phyloP scores from a whole-genome alignment of 2,797 vertebrate genomes.

The Sebastes aleutianus region DNA sequence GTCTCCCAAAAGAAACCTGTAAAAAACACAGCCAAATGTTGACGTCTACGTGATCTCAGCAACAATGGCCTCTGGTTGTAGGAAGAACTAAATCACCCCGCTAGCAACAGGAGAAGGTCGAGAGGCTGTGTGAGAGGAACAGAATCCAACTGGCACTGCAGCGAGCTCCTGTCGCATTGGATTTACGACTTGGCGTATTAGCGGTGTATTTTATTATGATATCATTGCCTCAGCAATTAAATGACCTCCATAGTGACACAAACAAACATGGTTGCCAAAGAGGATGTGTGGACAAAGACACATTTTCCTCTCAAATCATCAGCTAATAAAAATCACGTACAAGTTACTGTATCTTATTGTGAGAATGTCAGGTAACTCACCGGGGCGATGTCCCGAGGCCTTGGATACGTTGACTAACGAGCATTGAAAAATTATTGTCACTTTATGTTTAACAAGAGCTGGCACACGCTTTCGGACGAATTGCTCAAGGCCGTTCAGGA shows the following conservation, averaged over 20 bases:
- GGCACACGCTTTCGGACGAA: neutral
- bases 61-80: constrained; percentile 18
- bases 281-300: constrained; percentile 57
- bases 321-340: constrained; percentile 33
- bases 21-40: neutral
- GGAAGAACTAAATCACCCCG: constrained; percentile 13
- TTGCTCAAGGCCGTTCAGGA: constrained; percentile 28
- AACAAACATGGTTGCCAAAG: constrained; percentile 39
- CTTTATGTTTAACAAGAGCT: constrained; percentile 52
- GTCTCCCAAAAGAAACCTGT: neutral
- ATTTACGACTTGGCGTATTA: constrained; percentile 53
- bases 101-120: neutral
- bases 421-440: constrained; percentile 50
- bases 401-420: constrained; percentile 52
- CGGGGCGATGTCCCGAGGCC: constrained; percentile 8
- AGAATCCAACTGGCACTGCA: neutral
- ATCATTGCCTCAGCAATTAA: neutral
- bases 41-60: neutral
- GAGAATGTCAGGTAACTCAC: neutral
- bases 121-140: neutral
- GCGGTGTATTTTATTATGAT: constrained; percentile 5
- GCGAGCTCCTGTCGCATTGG: neutral
- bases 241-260: constrained; percentile 19
- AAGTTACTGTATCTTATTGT: neutral
- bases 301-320: constrained; percentile 53